phyloP scores from a whole-genome alignment of 2,888 invertebrate species.

The Gortyna flavago region DNA sequence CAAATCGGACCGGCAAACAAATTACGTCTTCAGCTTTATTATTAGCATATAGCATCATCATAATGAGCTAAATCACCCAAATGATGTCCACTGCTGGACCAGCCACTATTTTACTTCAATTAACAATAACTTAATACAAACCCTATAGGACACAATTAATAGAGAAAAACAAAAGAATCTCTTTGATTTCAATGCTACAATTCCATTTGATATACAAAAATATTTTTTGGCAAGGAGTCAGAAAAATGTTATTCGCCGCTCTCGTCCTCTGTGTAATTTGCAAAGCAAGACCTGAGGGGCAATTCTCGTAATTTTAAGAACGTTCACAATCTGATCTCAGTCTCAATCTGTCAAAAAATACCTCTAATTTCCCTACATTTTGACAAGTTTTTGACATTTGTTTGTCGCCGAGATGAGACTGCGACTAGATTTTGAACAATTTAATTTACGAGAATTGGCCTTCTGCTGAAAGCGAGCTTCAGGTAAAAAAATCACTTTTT shows the following conservation, averaged over 20 bases:
- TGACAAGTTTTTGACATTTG: too few species aligned
- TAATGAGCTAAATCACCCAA: neutral
- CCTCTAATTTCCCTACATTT: too few species aligned
- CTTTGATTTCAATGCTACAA: constrained; percentile 41
- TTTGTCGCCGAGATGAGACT: too few species aligned
- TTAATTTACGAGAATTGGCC: too few species aligned
- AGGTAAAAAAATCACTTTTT: constrained; percentile 75
- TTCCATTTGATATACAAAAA: constrained; percentile 51
- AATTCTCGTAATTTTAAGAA: too few species aligned
- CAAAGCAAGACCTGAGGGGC: constrained; percentile 73
- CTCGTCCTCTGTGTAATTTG: constrained; percentile 70
- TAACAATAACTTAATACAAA: constrained; percentile 9
- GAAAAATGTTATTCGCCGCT: constrained; percentile 63
- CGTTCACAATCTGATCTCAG: too few species aligned
- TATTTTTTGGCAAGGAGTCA: constrained; percentile 57
- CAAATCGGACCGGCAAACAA: too few species aligned
- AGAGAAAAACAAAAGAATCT: constrained; percentile 8
- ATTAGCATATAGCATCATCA: neutral
- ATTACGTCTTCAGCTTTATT: too few species aligned
- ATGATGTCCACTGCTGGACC: neutral
- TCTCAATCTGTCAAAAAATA: too few species aligned
- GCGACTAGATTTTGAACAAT: too few species aligned
- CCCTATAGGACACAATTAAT: constrained; percentile 8
- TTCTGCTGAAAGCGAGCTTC: constrained; percentile 66
- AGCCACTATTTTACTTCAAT: constrained; percentile 10